Evolutionary conservation across 2,113 vertebrate species (phyloP), one percentile per base, ranked within the genome.

Genomic region (Hydropotes inermis): DNA sequence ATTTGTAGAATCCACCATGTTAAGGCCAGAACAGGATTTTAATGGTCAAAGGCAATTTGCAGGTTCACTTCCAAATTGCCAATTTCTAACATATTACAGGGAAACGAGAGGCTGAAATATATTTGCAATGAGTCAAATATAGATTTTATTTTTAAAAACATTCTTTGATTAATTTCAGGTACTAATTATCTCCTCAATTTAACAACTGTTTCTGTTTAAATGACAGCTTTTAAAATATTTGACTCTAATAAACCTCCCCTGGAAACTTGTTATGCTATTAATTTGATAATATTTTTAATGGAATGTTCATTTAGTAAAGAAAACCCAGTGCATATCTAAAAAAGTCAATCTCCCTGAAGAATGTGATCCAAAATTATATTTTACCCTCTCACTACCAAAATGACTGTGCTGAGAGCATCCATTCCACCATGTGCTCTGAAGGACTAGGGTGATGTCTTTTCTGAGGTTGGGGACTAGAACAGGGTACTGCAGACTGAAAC

Each of bases 151-250:
- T 98, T 96, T 93, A 30, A 97, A 98, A 98, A 93, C 89, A 97
- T 82, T 93, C 94, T 98, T 97, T 97, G 95, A 97, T 97, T 97
- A 97, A 95, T 95, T 98, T 97, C 96, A 98, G 97, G 97, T 98
- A 98, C 96, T 98, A 98, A 98, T 97, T 97, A 97, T 96, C 96
- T 96, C 91, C 96, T 98, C 94, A 95, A 39, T 93, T 97, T 97
- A 98, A 97, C 96, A 97, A 96, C 96, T 98, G 74, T 95, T 96
- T 93, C 95, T 97, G 67, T 97, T 97, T 96, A 94, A 98, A 95
- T 98, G 97, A 97, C 96, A 98, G 91, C 89, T 97, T 97, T 96
- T 96, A 52, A 97, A 98, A 96, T 97, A 98, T 97, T 98, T 98
- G 93, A 97, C 98, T 98, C 95, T 95, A 97, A 95, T 96, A 97